Evolutionary conservation across 1,140 invertebrate species (phyloP).

Genomic region (Brachionus plicatilis): DNA sequence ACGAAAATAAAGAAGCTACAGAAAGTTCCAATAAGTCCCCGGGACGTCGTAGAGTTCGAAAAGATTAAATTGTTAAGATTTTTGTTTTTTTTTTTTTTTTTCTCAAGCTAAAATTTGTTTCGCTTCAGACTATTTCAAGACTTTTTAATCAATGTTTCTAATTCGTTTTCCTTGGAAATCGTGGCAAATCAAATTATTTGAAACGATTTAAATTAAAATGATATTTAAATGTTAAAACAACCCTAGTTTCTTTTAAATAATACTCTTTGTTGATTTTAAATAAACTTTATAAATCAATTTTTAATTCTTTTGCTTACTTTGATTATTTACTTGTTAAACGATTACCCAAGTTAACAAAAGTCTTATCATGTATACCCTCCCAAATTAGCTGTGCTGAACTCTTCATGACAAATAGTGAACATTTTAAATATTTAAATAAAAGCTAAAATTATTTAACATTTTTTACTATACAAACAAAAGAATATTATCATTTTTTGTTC

Average conservation of each 20-base stretch:
- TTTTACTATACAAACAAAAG: no score
- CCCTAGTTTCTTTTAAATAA: neutral
- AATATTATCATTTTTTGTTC: no score
- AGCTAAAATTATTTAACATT: no score
- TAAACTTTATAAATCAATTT: neutral
- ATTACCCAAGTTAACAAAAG: no score
- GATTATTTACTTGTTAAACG: no score
- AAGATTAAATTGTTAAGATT: neutral
- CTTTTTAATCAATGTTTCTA: neutral
- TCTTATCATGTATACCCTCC: no score
- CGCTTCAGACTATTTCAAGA: constrained; percentile 41
- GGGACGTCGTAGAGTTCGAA: neutral
- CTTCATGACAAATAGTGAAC: no score
- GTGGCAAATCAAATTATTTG: neutral
- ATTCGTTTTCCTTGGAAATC: neutral
- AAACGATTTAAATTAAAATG: neutral
- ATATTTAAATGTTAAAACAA: neutral
- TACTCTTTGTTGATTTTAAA: neutral
- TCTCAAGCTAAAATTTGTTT: constrained; percentile 39
- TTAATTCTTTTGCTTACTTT: neutral
- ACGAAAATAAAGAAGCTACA: constrained; percentile 42
- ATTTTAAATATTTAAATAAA: no score
- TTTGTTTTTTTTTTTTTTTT: neutral
- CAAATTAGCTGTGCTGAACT: no score
- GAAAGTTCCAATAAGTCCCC: neutral